Evolutionary conservation across 2,113 vertebrate genomes (phyloP), one percentile per base, ranked within the genome.

Genomic region (Chaetops frenatus): DNA sequence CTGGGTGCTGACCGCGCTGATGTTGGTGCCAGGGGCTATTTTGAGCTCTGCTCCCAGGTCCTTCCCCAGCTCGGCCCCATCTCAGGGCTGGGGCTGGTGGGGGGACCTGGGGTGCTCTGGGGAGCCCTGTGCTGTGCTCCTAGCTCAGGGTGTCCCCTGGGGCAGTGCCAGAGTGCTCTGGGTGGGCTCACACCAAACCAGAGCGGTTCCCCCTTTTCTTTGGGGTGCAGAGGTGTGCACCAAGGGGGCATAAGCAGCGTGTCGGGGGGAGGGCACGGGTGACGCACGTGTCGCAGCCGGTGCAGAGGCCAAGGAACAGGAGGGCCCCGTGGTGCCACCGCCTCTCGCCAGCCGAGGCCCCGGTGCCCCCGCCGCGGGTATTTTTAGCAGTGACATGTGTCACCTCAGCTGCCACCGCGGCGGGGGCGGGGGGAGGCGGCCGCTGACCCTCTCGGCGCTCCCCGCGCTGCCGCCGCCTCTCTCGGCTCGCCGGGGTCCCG

Each of bases 311-410:
- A 0, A 45, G 82, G 31, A 17, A 0, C 3, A 2, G 58, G 40
- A 56, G 79, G 79, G 78, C 82, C 85, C 81, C 21, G 29, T 40
- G 4, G 10, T 54, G 67, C 67, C 87, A 1, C 12, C 7, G n/a
- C 67, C 85, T 72, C 61, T 86, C 83, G 74, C 81, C 72, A 22
- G 71, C 54, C 6, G 29, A 62, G 91, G 83, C 86, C 94, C 78
- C 51, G 91, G 88, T 88, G 90, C 84, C 82, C 86, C 78, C 29
- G 84, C 91, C 25, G 40, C 6, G 96, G 94, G 80, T 99, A 99
- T 99, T 99, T 99, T 99, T 99, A 99, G 99, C 92, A 58, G 81
- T 94, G 96, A 98, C 98, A 96, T 97, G 97, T 97, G 98, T 98
- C 97, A 91, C 94, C 97, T 97, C 98, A 97, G 98, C 98, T 98